These are phyloP conservation scores for Acanthosoma haemorrhoidale DNA, from an alignment of 2,888 invertebrate species.

Conservation along the genomic window DNA sequence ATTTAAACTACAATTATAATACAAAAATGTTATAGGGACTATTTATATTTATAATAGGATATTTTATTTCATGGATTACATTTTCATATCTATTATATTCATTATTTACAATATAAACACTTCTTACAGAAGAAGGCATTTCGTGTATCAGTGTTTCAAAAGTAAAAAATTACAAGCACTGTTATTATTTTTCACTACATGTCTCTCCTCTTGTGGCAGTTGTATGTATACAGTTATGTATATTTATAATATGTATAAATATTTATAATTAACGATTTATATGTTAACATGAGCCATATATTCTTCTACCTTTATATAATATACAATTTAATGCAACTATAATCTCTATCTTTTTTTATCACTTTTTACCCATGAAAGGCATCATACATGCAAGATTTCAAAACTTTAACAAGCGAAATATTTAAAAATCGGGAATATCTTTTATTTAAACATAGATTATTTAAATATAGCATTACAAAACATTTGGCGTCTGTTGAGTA, in stretches of 20 bases:
- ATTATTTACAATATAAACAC: slow-evolving; percentile 32
- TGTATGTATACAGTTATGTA: slow-evolving; percentile 17
- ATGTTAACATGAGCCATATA: slow-evolving; percentile 25
- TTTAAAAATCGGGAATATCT: not conserved
- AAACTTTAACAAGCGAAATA: slow-evolving; percentile 16
- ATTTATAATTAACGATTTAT: slow-evolving; percentile 20
- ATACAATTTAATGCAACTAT: slow-evolving; percentile 27
- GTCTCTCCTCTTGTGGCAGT: slow-evolving; percentile 22
- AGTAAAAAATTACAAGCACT: slow-evolving; percentile 37
- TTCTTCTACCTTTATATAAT: slow-evolving; percentile 20
- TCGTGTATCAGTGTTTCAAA: slow-evolving; percentile 26
- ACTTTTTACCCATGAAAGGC: slow-evolving; percentile 20
- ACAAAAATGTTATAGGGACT: slow-evolving; percentile 1
- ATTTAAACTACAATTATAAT: not conserved
- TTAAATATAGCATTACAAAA: slow-evolving; percentile 8
- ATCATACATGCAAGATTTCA: slow-evolving; percentile 24
- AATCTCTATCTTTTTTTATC: slow-evolving; percentile 16
- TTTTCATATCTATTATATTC: slow-evolving; percentile 4
- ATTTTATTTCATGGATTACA: not conserved
- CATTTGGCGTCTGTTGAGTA: not conserved
- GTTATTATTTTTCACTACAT: slow-evolving; percentile 17
- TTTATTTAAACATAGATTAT: not conserved
- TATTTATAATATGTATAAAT: not conserved
- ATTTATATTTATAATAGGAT: not conserved
- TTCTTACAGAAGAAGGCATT: slow-evolving; percentile 36